Evolutionary conservation across 1,140 invertebrate species (phyloP), one percentile per base, ranked within the genome.

Genomic region (Apis dorsata): DNA sequence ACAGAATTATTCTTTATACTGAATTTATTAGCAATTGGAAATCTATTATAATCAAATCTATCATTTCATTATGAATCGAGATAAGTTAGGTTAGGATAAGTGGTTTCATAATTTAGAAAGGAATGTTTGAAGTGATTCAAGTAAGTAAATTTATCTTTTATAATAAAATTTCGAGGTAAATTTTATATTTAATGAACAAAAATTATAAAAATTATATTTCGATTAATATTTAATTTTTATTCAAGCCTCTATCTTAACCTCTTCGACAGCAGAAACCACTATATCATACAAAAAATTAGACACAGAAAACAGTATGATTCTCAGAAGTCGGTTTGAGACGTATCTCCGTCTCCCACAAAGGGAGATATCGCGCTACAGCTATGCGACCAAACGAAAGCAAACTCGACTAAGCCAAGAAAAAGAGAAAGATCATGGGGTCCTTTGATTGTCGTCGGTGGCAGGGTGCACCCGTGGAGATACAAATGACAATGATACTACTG

Each of bases 401-500:
- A 71, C 51, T 9, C 49, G 49, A 24, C 21, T 21, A 12, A 8
- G 24, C 12, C n/a, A 28, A 1, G 70, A 28, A 24, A 15, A 51
- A 5, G 28, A 55, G 19, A 15, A 82, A 76, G 68, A 78, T 49
- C 62, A 71, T 76, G 75, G 34, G 34, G 81, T 65, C 82, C 78
- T 74, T 85, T 86, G 90, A 90, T 91, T 90, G 89, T 92, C 91
- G 86, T 91, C 82, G 77, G 87, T 73, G 69, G 75, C 79, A 71
- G 78, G 88, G 89, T 88, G 90, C 90, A 89, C 91, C 90, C 90
- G 91, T 83, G 53, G 90, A 90, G 90, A 92, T 93, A 93, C 89
- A 92, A 93, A 93, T 93, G 91, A 92, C 91, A 88, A 91, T 89
- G 92, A 92, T 93, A 92, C 85, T 85, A 87, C 86, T 62, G 69